Evolutionary conservation across 2,113 vertebrate species (phyloP), one percentile per base, ranked within the genome.

Genomic region (Chaetura pelagica): DNA sequence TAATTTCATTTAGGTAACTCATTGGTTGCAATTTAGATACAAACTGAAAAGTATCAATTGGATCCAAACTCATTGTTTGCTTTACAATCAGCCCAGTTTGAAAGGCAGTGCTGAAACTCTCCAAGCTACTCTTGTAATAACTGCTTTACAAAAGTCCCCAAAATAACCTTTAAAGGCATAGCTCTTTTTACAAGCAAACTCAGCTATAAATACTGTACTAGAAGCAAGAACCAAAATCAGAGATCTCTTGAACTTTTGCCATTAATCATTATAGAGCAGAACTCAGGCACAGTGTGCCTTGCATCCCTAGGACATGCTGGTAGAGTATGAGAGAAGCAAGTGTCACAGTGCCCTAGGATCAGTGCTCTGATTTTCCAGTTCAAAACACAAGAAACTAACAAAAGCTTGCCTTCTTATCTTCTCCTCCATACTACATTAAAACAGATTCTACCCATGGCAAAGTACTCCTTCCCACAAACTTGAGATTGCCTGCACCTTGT

Each of bases 81-180:
- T 89, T 94, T 67, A 87, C 52, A 75, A 19, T 57, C 64, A 90
- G 63, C 16, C 8, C 59, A 24, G 52, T 75, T 24, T 61, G 58
- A 84, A 88, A 71, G 32, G 78, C 4, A 85, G 24, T 15, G 21
- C 55, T 42, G 44, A 88, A 84, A 52, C 19, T 87, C 29, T 52
- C 40, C 15, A 89, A 87, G 61, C 91, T 61, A 46, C 8, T 69
- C 32, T 27, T 29, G 9, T 16, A 75, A 63, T 29, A 84, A 8
- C 20, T 48, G 12, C 35, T 67, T 58, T 24, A 27, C 34, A 73
- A 71, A 55, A 78, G 22, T 62, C 63, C 24, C 29, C 35, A 77
- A 63, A 81, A 91, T 34, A 84, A 46, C 42, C 17, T 87, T 77
- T 87, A 87, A 91, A 87, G 55, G 57, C 52, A 71, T 27, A 74